Evolutionary conservation across 2,888 invertebrate species (phyloP), one percentile per base, ranked within the genome.

Genomic region (Netelia fuscicornis): DNA sequence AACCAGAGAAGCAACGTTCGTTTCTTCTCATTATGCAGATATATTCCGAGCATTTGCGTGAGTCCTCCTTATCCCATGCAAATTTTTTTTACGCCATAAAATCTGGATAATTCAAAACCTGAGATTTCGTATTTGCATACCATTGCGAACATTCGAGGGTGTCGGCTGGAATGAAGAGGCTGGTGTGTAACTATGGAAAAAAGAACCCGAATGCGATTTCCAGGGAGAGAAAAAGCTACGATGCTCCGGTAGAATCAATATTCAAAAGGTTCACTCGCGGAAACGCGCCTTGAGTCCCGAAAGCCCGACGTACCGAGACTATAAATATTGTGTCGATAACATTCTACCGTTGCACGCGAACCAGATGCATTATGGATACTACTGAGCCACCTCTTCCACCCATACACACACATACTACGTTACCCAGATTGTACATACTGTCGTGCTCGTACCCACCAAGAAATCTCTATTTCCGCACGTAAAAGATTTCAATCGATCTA

Each of bases 241-340:
- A 62, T 23, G 52, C 64, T 64, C n/a, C 8, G 42, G n/a, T 65
- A 52, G 23, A 75, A 75, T 81, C 81, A 81, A 75, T 81, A 75
- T 81, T 81, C 81, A 75, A 81, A 81, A 54, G 68, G 44, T 80
- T 80, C 48, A n/a, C 30, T 65, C 72, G 20, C 13, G 54, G 58
- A 74, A 74, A 67, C 11, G 25, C 72, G 30, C 9, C n/a, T 56
- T 65, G 56, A 74, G 65, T 67, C 52, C 13, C 37, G 48, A 68
- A 81, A 74, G 60, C 52, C 17, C 74, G 74, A 68, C 23, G 74
- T 67, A 68, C 48, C 58, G 20, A 60, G 37, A 60, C 67, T 62
- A 52, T 74, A 74, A 81, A 81, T 81, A 81, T 67, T 68, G 67
- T 68, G 74, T 81, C 60, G 74, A 74, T 74, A 81, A 81, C 48